A percentile compares a stretch with the other conserved stretches of the same genome.
phyloP scores from a whole-genome alignment of 2,888 invertebrate genomes.

The Plebejus argus region DNA sequence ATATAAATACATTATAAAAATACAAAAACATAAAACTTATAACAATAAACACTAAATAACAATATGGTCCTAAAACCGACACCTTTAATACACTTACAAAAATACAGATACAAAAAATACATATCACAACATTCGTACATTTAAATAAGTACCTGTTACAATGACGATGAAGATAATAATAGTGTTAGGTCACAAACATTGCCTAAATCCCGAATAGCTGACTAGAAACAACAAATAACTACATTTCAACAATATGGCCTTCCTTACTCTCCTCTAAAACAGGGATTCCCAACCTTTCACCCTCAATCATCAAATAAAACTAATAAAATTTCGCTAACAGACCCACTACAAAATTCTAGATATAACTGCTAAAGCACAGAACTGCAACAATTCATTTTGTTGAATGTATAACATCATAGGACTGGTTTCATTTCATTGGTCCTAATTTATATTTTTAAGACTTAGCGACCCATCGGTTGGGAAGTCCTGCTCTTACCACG shows the following conservation, averaged over 20 bases:
- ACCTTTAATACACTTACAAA: constrained; percentile 26
- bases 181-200: constrained; percentile 51
- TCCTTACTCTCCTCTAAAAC: constrained; percentile 27
- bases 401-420: neutral
- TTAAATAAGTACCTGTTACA: constrained; percentile 49
- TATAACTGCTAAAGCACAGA: neutral
- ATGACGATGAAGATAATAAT: constrained; percentile 49
- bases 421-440: neutral
- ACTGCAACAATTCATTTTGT: neutral
- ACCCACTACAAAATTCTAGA: neutral
- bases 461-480: neutral
- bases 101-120: constrained; percentile 35
- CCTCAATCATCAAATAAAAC: neutral
- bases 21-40: constrained; percentile 23
- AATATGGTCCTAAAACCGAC: constrained; percentile 28
- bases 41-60: constrained; percentile 17
- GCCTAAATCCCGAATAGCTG: constrained; percentile 51
- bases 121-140: constrained; percentile 45
- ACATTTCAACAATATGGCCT: constrained; percentile 35
- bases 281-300: constrained; percentile 9
- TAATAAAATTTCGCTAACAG: neutral
- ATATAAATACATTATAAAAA: constrained; percentile 30
- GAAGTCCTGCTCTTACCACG: neutral
- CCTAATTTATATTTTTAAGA: neutral
- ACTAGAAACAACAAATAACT: constrained; percentile 48